Conservation (phyloP, 2,797 vertebrate species). For the Spea hammondii region DNA sequence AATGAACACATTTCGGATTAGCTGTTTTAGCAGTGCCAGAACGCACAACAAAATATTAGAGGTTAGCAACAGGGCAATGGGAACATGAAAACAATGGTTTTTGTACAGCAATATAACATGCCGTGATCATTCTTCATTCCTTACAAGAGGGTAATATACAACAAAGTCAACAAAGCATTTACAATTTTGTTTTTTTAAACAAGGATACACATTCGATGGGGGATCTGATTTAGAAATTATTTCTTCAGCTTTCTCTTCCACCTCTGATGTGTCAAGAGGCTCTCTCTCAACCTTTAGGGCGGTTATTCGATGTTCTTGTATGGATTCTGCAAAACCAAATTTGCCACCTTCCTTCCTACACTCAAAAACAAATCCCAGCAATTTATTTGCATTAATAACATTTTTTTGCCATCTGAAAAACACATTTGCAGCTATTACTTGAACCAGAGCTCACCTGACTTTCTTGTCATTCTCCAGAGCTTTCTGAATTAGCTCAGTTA, state of each 20-base stretch:
- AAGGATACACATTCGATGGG: slow-evolving; percentile 80
- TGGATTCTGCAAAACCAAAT: slow-evolving; percentile 90
- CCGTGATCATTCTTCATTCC: too few relatives aligned
- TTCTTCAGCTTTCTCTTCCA: slow-evolving; percentile 74
- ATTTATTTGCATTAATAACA: too few relatives aligned
- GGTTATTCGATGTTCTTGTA: slow-evolving; percentile 85
- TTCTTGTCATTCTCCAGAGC: slow-evolving; percentile 87
- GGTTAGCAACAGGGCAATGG: neutral
- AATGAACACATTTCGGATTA: too few relatives aligned
- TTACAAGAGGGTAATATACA: too few relatives aligned
- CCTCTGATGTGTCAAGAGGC: slow-evolving; percentile 71
- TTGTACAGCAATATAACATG: too few relatives aligned
- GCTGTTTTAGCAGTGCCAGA: too few relatives aligned
- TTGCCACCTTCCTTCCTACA: slow-evolving; percentile 88
- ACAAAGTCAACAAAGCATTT: too few relatives aligned
- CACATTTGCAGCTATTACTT: neutral
- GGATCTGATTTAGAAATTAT: slow-evolving; percentile 76
- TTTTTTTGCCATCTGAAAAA: neutral
- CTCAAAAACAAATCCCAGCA: neutral
- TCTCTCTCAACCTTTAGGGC: slow-evolving; percentile 80
- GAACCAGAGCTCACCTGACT: slow-evolving; percentile 73
- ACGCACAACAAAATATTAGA: too few relatives aligned
- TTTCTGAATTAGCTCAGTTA: slow-evolving; percentile 89
- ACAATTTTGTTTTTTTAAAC: neutral
- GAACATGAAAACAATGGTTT: neutral